These are phyloP conservation scores for Lasioglossum pauxillum DNA, from an alignment of 2,888 invertebrate genomes.

Conservation along the genomic window DNA sequence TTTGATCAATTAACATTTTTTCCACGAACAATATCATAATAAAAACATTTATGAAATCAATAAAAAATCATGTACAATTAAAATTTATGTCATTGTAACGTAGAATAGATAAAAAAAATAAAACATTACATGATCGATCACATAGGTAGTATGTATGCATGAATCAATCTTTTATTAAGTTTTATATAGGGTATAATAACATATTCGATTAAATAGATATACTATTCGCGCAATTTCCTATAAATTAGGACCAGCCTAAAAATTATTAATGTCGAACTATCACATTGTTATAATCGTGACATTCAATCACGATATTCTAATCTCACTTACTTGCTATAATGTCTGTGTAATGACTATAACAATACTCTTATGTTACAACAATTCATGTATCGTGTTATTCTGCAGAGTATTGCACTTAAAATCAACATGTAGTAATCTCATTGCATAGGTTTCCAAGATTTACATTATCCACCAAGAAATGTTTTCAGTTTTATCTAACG, in stretches of 20 bases:
- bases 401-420: conserved; percentile 40
- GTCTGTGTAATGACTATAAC: conserved; percentile 39
- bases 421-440: conserved; percentile 26
- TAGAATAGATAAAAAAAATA: conserved; percentile 1
- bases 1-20: neutral
- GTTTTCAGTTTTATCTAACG: conserved; percentile 18
- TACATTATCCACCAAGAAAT: conserved; percentile 39
- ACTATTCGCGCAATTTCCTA: conserved; percentile 63
- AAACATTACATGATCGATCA: neutral
- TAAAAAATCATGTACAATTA: neutral
- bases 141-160: conserved; percentile 11
- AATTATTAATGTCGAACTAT: conserved; percentile 60
- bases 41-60: neutral
- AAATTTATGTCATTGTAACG: neutral
- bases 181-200: conserved; percentile 44
- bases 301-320: conserved; percentile 36
- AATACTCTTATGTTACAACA: conserved; percentile 35
- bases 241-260: conserved; percentile 78
- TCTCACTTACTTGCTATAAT: conserved; percentile 30
- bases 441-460: conserved; percentile 30
- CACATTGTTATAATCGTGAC: conserved; percentile 54
- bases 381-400: conserved; percentile 17
- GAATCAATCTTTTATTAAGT: conserved; percentile 55
- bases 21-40: neutral
- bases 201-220: conserved; percentile 49